Evolutionary conservation across 2,797 vertebrate species (phyloP).

Genomic region (Coccyzus lansbergi): DNA sequence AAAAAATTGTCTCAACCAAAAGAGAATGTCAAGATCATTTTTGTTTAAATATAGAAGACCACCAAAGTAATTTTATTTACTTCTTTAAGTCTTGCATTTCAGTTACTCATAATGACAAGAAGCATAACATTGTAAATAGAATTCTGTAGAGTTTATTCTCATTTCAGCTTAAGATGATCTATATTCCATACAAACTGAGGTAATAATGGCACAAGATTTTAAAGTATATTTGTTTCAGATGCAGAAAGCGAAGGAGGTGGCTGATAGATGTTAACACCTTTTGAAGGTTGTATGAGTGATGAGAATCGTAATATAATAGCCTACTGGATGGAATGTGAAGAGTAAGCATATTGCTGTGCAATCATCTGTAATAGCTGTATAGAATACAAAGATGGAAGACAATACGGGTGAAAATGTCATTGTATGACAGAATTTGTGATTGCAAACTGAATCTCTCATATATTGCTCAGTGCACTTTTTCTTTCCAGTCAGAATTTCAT

Average conservation of each 20-base stretch:
- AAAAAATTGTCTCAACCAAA: not conserved
- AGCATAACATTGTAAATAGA: not conserved
- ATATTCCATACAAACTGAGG: not conserved
- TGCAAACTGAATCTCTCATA: not conserved
- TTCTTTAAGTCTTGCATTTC: not conserved
- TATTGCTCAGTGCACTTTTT: not conserved
- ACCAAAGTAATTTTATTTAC: not conserved
- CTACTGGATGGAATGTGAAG: not conserved
- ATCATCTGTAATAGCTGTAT: not conserved
- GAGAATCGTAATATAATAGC: not conserved
- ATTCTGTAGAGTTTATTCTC: not conserved
- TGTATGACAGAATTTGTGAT: not conserved
- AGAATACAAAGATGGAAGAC: not conserved
- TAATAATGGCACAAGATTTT: not conserved
- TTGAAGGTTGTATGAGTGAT: not conserved
- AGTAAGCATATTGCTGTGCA: constrained; percentile 10
- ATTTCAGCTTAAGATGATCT: not conserved
- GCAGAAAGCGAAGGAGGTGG: not conserved
- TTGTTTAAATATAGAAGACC: not conserved
- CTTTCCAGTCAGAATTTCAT: not conserved
- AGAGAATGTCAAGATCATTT: not conserved
- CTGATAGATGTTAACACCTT: constrained; percentile 13
- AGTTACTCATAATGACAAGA: not conserved
- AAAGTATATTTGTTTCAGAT: not conserved
- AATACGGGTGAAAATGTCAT: not conserved